Percentiles rank a stretch among this genome's conserved stretches.
These are phyloP conservation scores for Napeogenes sylphis DNA, from an alignment of 2,888 invertebrate genomes.

Conservation along the genomic window DNA sequence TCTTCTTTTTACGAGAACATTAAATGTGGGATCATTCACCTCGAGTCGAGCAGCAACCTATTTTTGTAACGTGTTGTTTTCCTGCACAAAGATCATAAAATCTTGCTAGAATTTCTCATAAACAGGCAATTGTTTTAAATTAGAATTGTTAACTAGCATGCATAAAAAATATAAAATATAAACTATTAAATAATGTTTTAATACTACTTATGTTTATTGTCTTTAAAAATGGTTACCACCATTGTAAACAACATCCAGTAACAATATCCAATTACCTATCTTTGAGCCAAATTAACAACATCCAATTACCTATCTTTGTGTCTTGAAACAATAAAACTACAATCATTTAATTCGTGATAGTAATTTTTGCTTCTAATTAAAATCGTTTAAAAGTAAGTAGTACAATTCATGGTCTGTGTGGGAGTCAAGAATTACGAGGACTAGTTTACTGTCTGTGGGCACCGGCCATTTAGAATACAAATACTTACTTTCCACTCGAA, in stretches of 20 bases:
- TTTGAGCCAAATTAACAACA: too few relatives aligned
- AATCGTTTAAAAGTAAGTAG: slow-evolving; percentile 25
- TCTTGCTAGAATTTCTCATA: slow-evolving; percentile 23
- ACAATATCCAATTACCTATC: too few relatives aligned
- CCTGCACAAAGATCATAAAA: slow-evolving; percentile 36
- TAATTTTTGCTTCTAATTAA: slow-evolving; percentile 35
- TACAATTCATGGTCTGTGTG: slow-evolving; percentile 19
- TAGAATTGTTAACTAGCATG: not conserved
- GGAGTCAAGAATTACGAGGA: slow-evolving; percentile 35
- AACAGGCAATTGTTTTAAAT: slow-evolving; percentile 11
- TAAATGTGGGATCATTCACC: slow-evolving; percentile 53
- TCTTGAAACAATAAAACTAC: slow-evolving; percentile 6
- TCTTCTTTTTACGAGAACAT: slow-evolving; percentile 58
- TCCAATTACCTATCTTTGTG: too few relatives aligned
- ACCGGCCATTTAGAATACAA: slow-evolving; percentile 11
- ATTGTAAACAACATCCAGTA: too few relatives aligned
- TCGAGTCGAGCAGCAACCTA: slow-evolving; percentile 36
- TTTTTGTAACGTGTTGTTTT: slow-evolving; percentile 44
- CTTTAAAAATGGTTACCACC: too few relatives aligned
- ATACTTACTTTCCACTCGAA: slow-evolving; percentile 11
- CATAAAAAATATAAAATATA: not conserved
- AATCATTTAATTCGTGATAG: slow-evolving; percentile 30
- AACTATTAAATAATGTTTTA: too few relatives aligned
- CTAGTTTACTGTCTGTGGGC: slow-evolving; percentile 29
- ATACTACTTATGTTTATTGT: too few relatives aligned